These are phyloP conservation scores for Theonella swinhoei DNA, from an alignment of 37 sponge, comb jelly and placozoan genomes.

Conservation along the genomic window DNA sequence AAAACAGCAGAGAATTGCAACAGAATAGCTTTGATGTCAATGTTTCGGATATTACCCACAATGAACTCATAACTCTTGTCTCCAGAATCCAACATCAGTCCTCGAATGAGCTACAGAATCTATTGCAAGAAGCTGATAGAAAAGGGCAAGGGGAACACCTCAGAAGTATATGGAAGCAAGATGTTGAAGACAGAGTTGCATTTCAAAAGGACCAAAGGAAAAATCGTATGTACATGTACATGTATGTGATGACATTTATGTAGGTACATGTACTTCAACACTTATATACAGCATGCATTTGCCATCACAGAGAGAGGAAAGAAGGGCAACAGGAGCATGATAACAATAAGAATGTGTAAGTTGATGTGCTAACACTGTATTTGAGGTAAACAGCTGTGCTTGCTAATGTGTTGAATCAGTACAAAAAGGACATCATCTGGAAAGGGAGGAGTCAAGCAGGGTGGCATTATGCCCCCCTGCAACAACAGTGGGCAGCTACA, in stretches of 20 bases:
- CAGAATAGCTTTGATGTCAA: conserved; percentile 24
- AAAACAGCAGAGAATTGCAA: no score
- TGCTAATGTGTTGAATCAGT: no score
- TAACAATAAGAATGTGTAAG: conserved; percentile 30
- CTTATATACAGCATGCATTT: no score
- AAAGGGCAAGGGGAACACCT: conserved; percentile 17
- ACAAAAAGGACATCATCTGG: no score
- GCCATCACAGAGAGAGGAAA: no score
- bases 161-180: conserved; percentile 15
- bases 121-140: conserved; percentile 14
- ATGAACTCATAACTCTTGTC: conserved; percentile 5
- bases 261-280: background rate
- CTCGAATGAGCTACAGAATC: background rate
- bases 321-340: conserved; percentile 17
- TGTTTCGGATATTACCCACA: background rate
- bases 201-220: conserved; percentile 12
- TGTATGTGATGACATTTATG: background rate
- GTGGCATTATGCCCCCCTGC: no score
- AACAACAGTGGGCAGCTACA: no score
- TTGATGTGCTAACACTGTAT: background rate
- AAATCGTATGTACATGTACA: background rate
- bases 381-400: background rate
- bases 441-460: no score
- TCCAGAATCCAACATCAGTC: background rate
- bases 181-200: conserved; percentile 12